phyloP scores from a whole-genome alignment of 1,140 invertebrate species.

The Pseudomyrmex pallidus region DNA sequence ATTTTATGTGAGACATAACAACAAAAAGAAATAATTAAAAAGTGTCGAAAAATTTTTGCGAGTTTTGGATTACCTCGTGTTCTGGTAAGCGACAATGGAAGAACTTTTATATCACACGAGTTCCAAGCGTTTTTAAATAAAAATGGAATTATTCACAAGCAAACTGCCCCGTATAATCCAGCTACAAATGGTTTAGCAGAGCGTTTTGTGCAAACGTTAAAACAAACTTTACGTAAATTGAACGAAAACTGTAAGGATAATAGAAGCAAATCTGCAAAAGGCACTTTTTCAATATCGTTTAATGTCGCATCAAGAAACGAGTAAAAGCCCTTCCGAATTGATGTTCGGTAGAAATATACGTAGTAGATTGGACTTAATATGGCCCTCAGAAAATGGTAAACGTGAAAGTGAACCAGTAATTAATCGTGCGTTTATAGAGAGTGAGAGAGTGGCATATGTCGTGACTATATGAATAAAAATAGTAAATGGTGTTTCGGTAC shows the following conservation, averaged over 20 bases:
- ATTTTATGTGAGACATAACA: background rate
- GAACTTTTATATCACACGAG: background rate
- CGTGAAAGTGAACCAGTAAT: background rate
- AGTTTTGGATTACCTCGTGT: background rate
- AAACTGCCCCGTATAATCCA: background rate
- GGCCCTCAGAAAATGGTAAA: background rate
- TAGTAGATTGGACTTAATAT: background rate
- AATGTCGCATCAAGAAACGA: background rate
- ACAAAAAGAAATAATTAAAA: background rate
- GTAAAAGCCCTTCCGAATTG: background rate
- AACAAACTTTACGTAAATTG: background rate
- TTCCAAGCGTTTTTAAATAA: background rate
- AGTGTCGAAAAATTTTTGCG: background rate
- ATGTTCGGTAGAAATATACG: background rate
- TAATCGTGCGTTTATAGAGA: background rate
- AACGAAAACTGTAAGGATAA: background rate
- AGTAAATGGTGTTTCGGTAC: background rate
- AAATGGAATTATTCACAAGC: background rate
- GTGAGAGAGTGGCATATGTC: background rate
- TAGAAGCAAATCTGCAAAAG: background rate
- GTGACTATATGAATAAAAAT: background rate
- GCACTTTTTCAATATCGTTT: background rate
- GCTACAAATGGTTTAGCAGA: background rate
- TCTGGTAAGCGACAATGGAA: background rate
- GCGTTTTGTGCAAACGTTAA: background rate